These are phyloP conservation scores for Lonchura striata DNA, from an alignment of 2,113 vertebrate species.

Conservation along the genomic window DNA sequence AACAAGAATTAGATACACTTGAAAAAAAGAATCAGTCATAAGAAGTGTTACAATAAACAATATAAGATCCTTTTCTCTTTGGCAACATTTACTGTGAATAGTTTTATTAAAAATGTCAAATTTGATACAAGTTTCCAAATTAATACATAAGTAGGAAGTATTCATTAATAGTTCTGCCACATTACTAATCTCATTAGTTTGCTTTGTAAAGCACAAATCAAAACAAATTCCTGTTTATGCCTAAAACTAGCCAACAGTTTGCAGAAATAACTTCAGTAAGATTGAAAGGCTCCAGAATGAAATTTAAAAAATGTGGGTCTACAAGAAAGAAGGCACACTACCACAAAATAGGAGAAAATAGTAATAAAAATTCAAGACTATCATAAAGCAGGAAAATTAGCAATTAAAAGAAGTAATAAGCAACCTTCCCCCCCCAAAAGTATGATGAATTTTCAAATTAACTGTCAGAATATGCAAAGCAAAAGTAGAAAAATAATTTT, in stretches of 20 bases:
- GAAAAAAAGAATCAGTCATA: neutral
- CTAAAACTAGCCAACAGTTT: neutral
- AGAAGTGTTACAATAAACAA: neutral
- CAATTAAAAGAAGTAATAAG: neutral
- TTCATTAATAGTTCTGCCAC: neutral
- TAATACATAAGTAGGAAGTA: neutral
- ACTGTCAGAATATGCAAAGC: neutral
- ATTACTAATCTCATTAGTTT: neutral
- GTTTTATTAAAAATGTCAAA: neutral
- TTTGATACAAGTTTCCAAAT: neutral
- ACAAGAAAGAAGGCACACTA: neutral
- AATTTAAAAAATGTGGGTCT: neutral
- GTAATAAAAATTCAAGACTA: neutral
- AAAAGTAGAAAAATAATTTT: neutral
- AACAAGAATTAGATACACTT: neutral
- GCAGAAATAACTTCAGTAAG: neutral
- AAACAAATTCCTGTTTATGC: neutral
- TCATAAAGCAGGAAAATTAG: neutral
- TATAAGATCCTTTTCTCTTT: neutral
- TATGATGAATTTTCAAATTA: neutral
- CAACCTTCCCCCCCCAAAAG: neutral
- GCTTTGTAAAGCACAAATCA: neutral
- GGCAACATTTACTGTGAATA: neutral
- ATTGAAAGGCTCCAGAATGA: neutral
- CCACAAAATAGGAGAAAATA: neutral